Percentiles rank a stretch among this genome's conserved stretches.
Evolutionary conservation across 2,888 invertebrate genomes (phyloP).

Genomic region (Agonopterix arenella): DNA sequence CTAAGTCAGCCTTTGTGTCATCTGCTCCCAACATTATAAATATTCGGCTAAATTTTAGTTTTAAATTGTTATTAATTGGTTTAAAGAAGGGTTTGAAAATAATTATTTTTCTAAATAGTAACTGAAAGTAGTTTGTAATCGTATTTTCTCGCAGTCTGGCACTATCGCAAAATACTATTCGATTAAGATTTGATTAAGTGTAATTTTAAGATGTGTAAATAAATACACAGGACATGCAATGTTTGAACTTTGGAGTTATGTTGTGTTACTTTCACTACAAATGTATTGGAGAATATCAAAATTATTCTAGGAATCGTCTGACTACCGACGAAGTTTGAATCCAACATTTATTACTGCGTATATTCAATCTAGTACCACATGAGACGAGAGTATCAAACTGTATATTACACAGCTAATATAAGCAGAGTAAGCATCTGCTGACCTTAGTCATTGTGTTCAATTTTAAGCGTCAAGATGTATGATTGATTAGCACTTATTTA

Average conservation of each 20-base stretch:
- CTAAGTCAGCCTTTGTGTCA: neutral
- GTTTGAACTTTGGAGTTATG: slow-evolving; percentile 15
- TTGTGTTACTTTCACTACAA: slow-evolving; percentile 1
- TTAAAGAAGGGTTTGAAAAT: slow-evolving; percentile 20
- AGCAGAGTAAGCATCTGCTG: neutral
- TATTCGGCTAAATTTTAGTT: slow-evolving; percentile 11
- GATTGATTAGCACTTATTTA: neutral
- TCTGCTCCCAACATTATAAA: neutral
- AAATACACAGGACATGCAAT: slow-evolving; percentile 48
- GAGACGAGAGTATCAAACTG: neutral
- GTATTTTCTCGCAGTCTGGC: slow-evolving; percentile 49
- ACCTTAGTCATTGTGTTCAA: slow-evolving; percentile 4
- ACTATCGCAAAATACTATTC: slow-evolving; percentile 57
- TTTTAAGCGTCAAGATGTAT: neutral
- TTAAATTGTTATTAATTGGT: slow-evolving; percentile 23
- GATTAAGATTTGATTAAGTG: slow-evolving; percentile 52
- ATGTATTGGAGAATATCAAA: neutral
- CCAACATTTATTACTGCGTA: too few species aligned
- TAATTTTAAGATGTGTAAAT: slow-evolving; percentile 69
- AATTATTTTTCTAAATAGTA: slow-evolving; percentile 33
- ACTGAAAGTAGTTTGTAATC: slow-evolving; percentile 37
- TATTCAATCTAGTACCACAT: neutral
- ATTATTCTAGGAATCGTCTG: too few species aligned
- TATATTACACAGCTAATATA: neutral
- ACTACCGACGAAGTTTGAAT: too few species aligned